A percentile compares a stretch with the other conserved stretches of the same genome.
Evolutionary conservation across 2,888 invertebrate genomes (phyloP).

Genomic region (Amphipyra berbera): DNA sequence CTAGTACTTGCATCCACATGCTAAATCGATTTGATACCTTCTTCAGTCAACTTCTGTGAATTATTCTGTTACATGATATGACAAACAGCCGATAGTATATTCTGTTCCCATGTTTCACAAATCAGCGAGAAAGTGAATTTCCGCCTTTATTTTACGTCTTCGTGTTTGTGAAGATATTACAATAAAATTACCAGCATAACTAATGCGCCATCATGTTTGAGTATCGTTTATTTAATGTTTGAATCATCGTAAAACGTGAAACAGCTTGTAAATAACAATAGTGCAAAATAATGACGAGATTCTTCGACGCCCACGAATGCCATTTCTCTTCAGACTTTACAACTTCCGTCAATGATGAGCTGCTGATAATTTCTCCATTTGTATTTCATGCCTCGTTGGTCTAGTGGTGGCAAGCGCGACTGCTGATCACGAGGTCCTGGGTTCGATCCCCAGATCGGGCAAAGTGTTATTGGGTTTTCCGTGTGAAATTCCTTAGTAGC

Average conservation of each 20-base stretch:
- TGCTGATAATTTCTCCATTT: not conserved
- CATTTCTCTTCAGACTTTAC: constrained; percentile 1
- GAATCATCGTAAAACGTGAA: constrained; percentile 34
- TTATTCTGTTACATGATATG: too few relatives aligned
- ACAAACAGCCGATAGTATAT: too few relatives aligned
- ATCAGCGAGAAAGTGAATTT: not conserved
- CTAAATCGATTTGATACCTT: too few relatives aligned
- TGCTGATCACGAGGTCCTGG: too few relatives aligned
- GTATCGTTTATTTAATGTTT: constrained; percentile 37
- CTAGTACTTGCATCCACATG: too few relatives aligned
- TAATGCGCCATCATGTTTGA: constrained; percentile 28
- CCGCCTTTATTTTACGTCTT: not conserved
- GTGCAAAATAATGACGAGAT: constrained; percentile 7
- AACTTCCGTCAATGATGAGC: constrained; percentile 2
- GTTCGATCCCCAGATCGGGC: too few relatives aligned
- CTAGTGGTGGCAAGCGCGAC: too few relatives aligned
- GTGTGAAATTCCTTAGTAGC: too few relatives aligned
- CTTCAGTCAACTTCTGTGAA: too few relatives aligned
- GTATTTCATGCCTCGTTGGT: not conserved
- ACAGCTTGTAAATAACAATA: constrained; percentile 18
- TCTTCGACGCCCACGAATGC: constrained; percentile 8
- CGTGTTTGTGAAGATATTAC: not conserved
- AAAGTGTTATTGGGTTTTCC: too few relatives aligned
- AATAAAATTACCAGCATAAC: constrained; percentile 31
- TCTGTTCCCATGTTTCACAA: not conserved